These are phyloP conservation scores for Dynastes tityus DNA, from an alignment of 2,888 invertebrate genomes.

Conservation along the genomic window DNA sequence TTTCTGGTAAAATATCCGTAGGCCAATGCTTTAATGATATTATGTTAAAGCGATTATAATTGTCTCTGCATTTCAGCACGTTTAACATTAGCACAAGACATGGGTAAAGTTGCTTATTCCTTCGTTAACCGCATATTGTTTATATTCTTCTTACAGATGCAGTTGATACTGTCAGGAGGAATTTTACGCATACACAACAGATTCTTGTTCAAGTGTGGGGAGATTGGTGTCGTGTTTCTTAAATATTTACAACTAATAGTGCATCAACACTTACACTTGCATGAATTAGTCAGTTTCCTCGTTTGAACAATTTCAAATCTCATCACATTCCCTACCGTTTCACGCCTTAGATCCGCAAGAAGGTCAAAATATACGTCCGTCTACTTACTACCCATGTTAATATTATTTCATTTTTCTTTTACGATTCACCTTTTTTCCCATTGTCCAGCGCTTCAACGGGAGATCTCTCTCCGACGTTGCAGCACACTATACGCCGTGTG, in stretches of 20 bases:
- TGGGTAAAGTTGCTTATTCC: background rate
- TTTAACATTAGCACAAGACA: background rate
- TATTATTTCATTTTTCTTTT: conserved; percentile 54
- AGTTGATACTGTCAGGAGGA: conserved; percentile 24
- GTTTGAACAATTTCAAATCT: conserved; percentile 52
- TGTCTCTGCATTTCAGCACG: conserved; percentile 5
- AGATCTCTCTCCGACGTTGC: conserved; percentile 22
- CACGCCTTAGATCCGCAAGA: conserved; percentile 57
- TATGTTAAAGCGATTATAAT: conserved; percentile 10
- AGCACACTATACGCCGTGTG: conserved; percentile 48
- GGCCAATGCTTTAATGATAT: too few relatives aligned
- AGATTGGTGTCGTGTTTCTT: conserved; percentile 46
- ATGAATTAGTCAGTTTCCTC: conserved; percentile 39
- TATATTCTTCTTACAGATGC: background rate
- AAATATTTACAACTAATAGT: conserved; percentile 51
- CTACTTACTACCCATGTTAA: conserved; percentile 55
- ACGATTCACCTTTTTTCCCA: conserved; percentile 40
- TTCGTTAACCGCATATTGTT: conserved; percentile 1
- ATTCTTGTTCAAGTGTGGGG: background rate
- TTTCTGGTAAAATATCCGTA: too few relatives aligned
- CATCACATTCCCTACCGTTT: conserved; percentile 61
- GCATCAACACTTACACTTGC: conserved; percentile 43
- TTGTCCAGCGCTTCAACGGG: conserved; percentile 34
- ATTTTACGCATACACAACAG: conserved; percentile 28
- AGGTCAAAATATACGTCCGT: conserved; percentile 54